Evolutionary conservation across 2,888 invertebrate species (phyloP).

Genomic region (Ormia ochracea): DNA sequence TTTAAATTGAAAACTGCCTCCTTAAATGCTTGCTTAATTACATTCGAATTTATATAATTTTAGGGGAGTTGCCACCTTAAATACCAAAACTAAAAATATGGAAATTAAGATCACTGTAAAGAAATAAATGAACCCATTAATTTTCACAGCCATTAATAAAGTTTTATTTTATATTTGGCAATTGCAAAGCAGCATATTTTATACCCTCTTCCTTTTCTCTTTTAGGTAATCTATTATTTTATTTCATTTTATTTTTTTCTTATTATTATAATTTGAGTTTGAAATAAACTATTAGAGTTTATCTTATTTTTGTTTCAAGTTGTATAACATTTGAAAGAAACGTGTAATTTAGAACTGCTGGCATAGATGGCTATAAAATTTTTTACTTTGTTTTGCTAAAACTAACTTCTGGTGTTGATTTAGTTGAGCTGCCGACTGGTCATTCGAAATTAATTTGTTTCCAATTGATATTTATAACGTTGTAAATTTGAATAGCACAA

Average conservation of each 20-base stretch:
- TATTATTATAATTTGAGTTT: slow-evolving; percentile 52
- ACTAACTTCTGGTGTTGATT: no score
- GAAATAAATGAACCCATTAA: no score
- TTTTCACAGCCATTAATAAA: no score
- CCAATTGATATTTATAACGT: no score
- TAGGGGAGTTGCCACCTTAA: neutral
- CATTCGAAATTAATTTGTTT: no score
- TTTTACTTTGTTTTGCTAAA: neutral
- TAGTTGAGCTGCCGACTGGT: no score
- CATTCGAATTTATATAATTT: slow-evolving; percentile 42
- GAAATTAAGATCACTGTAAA: neutral
- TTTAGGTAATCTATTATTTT: slow-evolving; percentile 10
- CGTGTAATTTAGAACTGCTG: neutral
- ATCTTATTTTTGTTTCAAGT: neutral
- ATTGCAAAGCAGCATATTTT: slow-evolving; percentile 13
- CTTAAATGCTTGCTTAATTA: slow-evolving; percentile 59
- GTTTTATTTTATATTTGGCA: no score
- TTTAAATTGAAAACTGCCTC: slow-evolving; percentile 19
- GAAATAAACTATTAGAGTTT: slow-evolving; percentile 57
- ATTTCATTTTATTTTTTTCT: neutral
- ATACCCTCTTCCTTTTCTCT: slow-evolving; percentile 15
- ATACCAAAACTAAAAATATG: slow-evolving; percentile 18
- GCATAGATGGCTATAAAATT: slow-evolving; percentile 6
- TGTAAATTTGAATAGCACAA: no score
- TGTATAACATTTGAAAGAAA: slow-evolving; percentile 2